A percentile compares a stretch with the other conserved stretches of the same genome.
Conservation (phyloP, 2,888 invertebrate species). For the Drosophila sordidapex region DNA sequence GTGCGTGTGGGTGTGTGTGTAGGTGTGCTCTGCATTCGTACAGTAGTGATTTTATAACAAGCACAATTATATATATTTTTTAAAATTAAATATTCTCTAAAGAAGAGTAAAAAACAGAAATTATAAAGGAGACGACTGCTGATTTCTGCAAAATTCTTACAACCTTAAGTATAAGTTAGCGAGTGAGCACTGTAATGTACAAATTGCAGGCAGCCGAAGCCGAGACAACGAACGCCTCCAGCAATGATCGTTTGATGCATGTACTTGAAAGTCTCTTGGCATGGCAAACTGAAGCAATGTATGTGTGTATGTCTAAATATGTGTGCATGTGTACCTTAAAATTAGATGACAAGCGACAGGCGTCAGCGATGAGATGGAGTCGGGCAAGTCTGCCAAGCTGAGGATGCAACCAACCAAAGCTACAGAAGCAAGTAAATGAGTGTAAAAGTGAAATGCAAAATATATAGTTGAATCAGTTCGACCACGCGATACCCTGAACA, state of each 20-base stretch:
- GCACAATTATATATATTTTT: neutral
- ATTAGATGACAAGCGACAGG: conserved; percentile 64
- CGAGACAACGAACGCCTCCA: conserved; percentile 39
- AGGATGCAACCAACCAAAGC: conserved; percentile 52
- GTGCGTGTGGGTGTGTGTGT: neutral
- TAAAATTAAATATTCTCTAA: neutral
- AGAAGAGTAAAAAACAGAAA: neutral
- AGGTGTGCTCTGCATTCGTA: neutral
- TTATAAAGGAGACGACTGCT: neutral
- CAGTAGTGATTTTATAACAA: neutral
- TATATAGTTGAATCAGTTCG: neutral
- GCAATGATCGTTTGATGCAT: conserved; percentile 72
- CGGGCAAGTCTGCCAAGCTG: conserved; percentile 42
- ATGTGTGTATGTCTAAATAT: conserved; percentile 1
- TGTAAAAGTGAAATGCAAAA: conserved; percentile 49
- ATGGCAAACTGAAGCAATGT: conserved; percentile 27
- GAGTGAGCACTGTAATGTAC: conserved; percentile 5
- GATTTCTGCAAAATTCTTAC: neutral
- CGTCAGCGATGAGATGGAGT: conserved; percentile 12
- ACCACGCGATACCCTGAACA: neutral
- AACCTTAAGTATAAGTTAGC: neutral
- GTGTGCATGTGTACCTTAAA: conserved; percentile 14
- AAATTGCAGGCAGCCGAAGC: conserved; percentile 24
- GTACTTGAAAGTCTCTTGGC: conserved; percentile 67
- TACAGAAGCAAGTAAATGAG: conserved; percentile 56